These are phyloP conservation scores for Coregonus clupeaformis DNA, from an alignment of 2,113 vertebrate genomes.

Conservation along the genomic window DNA sequence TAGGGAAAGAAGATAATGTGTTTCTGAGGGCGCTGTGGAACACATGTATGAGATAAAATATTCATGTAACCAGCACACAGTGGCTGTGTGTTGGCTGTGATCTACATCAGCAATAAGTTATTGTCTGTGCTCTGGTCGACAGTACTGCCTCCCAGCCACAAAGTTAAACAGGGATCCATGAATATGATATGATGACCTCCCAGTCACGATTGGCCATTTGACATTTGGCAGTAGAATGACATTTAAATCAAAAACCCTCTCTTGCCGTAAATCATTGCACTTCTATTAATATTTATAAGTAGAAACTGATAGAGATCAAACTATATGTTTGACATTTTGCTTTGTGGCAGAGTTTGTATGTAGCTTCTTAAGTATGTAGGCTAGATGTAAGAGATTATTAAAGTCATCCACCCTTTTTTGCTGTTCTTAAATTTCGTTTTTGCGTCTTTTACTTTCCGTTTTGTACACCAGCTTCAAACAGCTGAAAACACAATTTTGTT, in stretches of 20 bases:
- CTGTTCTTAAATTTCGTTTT: too few relatives aligned
- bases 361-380: not conserved
- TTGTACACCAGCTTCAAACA: too few relatives aligned
- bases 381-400: too few relatives aligned
- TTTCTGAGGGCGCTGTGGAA: conserved; percentile 11
- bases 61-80: conserved; percentile 52
- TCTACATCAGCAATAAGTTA: conserved; percentile 66
- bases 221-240: conserved; percentile 36
- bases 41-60: conserved; percentile 60
- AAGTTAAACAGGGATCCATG: conserved; percentile 31
- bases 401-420: too few relatives aligned
- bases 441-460: too few relatives aligned
- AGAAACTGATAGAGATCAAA: conserved; percentile 8
- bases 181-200: conserved; percentile 46
- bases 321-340: conserved; percentile 27
- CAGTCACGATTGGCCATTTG: conserved; percentile 41
- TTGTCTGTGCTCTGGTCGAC: conserved; percentile 51
- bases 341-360: not conserved
- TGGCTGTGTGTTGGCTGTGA: conserved; percentile 41
- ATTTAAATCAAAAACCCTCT: conserved; percentile 12
- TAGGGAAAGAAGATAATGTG: conserved; percentile 21
- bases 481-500: too few relatives aligned
- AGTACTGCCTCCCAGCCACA: conserved; percentile 33
- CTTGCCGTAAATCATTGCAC: not conserved
- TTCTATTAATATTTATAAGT: conserved; percentile 24